Conservation (phyloP, 2,797 vertebrate species). For the Rhinella marina region DNA sequence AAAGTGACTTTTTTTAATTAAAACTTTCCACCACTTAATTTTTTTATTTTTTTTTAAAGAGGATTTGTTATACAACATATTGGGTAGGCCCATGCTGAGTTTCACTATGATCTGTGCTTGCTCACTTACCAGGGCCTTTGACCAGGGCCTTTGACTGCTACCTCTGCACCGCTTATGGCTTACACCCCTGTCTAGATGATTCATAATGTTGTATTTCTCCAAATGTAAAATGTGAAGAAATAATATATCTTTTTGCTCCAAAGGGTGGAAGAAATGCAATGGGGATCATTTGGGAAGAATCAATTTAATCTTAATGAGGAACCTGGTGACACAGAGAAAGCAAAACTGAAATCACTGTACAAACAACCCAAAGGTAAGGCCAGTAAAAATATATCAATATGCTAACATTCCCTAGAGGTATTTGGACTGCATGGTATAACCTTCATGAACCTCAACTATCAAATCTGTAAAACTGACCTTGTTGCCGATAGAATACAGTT, state of each 20-base stretch:
- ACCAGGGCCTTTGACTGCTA: no score
- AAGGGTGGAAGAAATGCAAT: slow-evolving; percentile 79
- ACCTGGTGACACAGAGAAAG: slow-evolving; percentile 65
- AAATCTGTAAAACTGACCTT: no score
- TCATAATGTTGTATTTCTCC: neutral
- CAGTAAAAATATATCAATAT: neutral
- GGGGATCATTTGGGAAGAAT: slow-evolving; percentile 74
- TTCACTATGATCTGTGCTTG: no score
- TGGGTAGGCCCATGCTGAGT: no score
- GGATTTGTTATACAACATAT: no score
- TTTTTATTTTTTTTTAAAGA: no score
- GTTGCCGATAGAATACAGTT: no score
- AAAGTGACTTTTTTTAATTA: no score
- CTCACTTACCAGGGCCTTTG: no score
- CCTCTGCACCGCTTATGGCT: neutral
- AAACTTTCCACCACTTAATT: no score
- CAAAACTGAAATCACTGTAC: slow-evolving; percentile 44
- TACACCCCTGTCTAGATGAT: neutral
- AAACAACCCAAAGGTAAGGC: slow-evolving; percentile 68
- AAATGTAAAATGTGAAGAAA: neutral
- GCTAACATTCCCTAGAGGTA: neutral
- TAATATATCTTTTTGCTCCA: slow-evolving; percentile 28
- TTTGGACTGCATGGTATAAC: no score
- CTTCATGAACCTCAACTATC: no score
- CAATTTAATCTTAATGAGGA: slow-evolving; percentile 74